Percentiles rank a stretch among this genome's conserved stretches.
phyloP scores from a whole-genome alignment of 2,888 invertebrate genomes.

The Melinaea menophilus region DNA sequence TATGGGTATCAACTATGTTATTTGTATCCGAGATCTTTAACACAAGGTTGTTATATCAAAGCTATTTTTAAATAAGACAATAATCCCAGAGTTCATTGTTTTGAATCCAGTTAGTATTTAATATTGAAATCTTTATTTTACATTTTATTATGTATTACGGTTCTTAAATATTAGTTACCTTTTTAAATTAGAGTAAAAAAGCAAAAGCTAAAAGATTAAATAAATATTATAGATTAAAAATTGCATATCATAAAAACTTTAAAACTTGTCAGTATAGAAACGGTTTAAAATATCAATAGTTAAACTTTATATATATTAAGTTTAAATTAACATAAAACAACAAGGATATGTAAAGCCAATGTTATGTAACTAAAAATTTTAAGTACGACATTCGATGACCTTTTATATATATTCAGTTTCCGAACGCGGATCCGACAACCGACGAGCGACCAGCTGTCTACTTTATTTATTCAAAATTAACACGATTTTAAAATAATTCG shows the following conservation, averaged over 20 bases:
- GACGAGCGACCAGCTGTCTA: constrained; percentile 33
- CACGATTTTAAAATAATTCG: constrained; percentile 12
- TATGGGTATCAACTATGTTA: no score
- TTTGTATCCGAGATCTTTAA: no score
- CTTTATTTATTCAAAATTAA: constrained; percentile 27
- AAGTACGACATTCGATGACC: constrained; percentile 32
- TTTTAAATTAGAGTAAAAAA: no score
- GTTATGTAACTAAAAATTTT: constrained; percentile 26
- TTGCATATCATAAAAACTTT: background rate
- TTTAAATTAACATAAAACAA: constrained; percentile 16
- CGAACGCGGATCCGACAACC: constrained; percentile 30
- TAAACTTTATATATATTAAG: background rate
- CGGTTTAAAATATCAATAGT: background rate
- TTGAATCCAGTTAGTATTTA: no score
- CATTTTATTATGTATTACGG: no score
- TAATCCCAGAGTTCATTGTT: no score
- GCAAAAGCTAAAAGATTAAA: background rate
- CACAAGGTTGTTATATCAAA: no score
- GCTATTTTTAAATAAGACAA: no score
- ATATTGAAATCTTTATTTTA: no score
- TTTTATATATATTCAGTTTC: constrained; percentile 25
- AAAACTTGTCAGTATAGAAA: background rate
- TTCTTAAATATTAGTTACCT: no score
- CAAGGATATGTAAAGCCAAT: constrained; percentile 27
- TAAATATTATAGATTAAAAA: background rate